Percentiles rank a stretch among this genome's conserved stretches.
Conservation (phyloP, 2,113 vertebrate species). For the Diadophis punctatus region DNA sequence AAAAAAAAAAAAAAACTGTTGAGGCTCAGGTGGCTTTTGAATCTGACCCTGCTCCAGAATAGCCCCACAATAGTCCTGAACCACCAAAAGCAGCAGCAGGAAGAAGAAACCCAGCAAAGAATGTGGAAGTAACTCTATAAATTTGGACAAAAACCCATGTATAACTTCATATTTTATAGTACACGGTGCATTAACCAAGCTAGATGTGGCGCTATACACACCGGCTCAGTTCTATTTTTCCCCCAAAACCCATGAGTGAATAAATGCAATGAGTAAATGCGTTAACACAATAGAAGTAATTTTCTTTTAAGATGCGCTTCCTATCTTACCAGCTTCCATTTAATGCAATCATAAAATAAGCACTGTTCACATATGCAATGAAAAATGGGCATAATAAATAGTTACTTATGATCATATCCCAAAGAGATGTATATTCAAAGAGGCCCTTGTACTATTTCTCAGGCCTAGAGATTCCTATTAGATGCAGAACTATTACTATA, state of each 20-base stretch:
- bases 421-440: rapidly evolving
- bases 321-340: neutral
- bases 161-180: neutral
- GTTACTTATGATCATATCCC: neutral
- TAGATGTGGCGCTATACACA: no score
- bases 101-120: neutral
- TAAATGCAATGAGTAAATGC: slow-evolving; percentile 1
- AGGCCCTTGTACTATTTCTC: neutral
- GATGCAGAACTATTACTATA: neutral
- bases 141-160: neutral
- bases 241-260: neutral
- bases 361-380: neutral
- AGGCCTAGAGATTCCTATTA: neutral
- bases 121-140: neutral
- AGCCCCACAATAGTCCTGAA: neutral
- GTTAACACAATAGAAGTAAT: neutral
- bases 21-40: neutral
- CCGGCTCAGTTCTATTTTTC: neutral
- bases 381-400: neutral
- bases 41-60: neutral
- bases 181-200: neutral
- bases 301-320: neutral
- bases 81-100: neutral
- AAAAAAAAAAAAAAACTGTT: neutral
- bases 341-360: neutral